Evolutionary conservation across 1,140 invertebrate species (phyloP), one percentile per base, ranked within the genome.

Genomic region (Pygmarrhopalites habei): DNA sequence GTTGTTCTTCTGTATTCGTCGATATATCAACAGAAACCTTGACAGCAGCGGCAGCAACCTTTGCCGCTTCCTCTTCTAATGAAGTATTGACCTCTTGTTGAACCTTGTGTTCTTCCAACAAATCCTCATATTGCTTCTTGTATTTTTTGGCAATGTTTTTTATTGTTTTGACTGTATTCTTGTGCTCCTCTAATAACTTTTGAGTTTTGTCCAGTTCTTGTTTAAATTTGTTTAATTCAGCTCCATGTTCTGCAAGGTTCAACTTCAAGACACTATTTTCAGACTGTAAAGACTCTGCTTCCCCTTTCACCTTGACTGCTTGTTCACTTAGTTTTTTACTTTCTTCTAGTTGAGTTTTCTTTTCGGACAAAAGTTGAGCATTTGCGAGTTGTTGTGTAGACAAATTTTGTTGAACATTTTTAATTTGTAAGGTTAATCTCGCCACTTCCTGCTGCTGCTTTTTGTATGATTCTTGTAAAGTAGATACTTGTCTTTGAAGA

Each of bases 91-190:
- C 3, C 15, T 29, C 26, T 7, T 12, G 14, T 7, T 19, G 10
- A 80, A 77, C 65, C 78, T 70, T 60, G 80, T 49, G 69, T 80
- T 75, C 82, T 68, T 84, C 81, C 72, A 88, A 85, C 0, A 84
- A 72, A 65, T 90, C 88, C 73, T 91, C 88, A 72, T 83, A 91
- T 71, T 89, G 88, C 4, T 83, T 85, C 75, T 94, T 95, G 73
- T 95, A 95, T 72, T 92, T 92, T 66, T 92, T 88, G 2, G 90
- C 93, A 73, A 95, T 92, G 74, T 89, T 91, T 67, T 89, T 83
- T 49, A 66, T 35, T 62, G 55, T 58, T 28, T 62, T 67, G n/a
- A 59, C 30, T 46, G 32, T 58, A 15, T 56, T 59, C 29, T 62
- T 63, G 26, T 62, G 74, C 67, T 75, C 86, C 66, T 85, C 77